These are phyloP conservation scores for Aphyosemion australe DNA, from an alignment of 2,113 vertebrate species.

Conservation along the genomic window DNA sequence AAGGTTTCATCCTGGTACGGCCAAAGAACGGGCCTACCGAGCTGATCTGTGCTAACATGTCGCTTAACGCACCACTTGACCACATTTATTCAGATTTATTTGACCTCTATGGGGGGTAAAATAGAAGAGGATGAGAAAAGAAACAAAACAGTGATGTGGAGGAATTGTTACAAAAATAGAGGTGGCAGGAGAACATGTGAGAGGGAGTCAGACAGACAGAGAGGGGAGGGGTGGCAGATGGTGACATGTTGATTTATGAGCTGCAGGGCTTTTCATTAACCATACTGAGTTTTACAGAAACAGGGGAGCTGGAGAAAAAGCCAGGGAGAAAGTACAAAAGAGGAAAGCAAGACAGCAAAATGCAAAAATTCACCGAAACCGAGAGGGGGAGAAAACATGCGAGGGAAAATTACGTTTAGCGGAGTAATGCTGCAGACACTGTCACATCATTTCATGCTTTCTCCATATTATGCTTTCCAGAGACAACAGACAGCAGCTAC, in stretches of 20 bases:
- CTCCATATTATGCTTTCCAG: slow-evolving; percentile 2
- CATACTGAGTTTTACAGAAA: slow-evolving; percentile 69
- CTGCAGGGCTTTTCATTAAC: slow-evolving; percentile 77
- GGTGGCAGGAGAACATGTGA: slow-evolving; percentile 40
- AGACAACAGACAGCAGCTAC: slow-evolving; percentile 12
- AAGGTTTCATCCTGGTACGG: slow-evolving; percentile 34
- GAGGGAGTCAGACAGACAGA: slow-evolving; percentile 43
- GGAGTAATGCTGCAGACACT: slow-evolving; percentile 34
- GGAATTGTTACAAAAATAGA: slow-evolving; percentile 56
- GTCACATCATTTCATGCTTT: slow-evolving; percentile 11
- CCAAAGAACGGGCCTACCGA: slow-evolving; percentile 30
- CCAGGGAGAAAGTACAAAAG: slow-evolving; percentile 15
- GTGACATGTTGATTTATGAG: slow-evolving; percentile 79
- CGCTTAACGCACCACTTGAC: slow-evolving; percentile 43
- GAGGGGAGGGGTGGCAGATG: slow-evolving; percentile 67
- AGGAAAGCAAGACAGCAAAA: slow-evolving; percentile 10
- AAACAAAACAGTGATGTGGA: slow-evolving; percentile 36
- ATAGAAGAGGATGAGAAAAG: slow-evolving; percentile 20
- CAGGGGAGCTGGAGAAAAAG: slow-evolving; percentile 26
- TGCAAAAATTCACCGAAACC: slow-evolving; percentile 23
- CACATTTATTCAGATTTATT: slow-evolving; percentile 33
- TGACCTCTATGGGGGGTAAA: slow-evolving; percentile 13
- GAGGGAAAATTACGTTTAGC: slow-evolving; percentile 35
- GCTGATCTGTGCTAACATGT: slow-evolving; percentile 34
- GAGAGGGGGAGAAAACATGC: slow-evolving; percentile 15